Percentiles rank a stretch among this genome's conserved stretches.
Conservation (phyloP, 64 coral and sea anemone genomes). For the Acropora yongei region DNA sequence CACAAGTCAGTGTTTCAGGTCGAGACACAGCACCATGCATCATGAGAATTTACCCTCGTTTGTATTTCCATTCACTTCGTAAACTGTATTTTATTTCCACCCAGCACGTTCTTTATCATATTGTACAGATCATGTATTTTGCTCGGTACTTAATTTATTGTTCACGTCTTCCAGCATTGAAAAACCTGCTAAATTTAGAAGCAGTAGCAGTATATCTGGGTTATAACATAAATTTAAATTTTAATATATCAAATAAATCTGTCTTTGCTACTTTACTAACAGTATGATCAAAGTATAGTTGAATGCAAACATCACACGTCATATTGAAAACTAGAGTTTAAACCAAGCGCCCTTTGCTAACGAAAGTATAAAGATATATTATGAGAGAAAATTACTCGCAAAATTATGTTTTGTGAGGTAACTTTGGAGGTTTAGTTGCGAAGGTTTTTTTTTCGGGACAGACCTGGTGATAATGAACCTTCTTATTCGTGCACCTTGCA, state of each 20-base stretch:
- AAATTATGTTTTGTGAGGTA: background rate
- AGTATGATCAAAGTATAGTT: background rate
- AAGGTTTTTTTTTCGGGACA: no score
- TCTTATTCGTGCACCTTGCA: no score
- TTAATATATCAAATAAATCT: constrained; percentile 31
- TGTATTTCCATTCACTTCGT: background rate
- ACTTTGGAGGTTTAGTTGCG: no score
- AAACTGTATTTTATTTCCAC: background rate
- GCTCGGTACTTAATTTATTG: constrained; percentile 18
- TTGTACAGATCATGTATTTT: constrained; percentile 6
- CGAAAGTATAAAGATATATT: background rate
- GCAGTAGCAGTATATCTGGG: background rate
- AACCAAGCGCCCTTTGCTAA: no score
- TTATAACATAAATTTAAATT: background rate
- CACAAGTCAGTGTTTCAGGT: background rate
- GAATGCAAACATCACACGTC: background rate
- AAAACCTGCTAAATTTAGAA: background rate
- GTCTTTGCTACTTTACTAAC: background rate
- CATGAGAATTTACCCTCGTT: no score
- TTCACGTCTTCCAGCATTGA: background rate
- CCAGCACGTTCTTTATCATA: background rate
- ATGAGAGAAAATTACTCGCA: background rate
- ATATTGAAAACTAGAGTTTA: background rate
- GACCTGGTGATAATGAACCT: no score
- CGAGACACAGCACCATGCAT: no score